Base-by-base conservation (phyloP, 2,888 invertebrate genomes). In the Cordylochernes scorpioides region DNA sequence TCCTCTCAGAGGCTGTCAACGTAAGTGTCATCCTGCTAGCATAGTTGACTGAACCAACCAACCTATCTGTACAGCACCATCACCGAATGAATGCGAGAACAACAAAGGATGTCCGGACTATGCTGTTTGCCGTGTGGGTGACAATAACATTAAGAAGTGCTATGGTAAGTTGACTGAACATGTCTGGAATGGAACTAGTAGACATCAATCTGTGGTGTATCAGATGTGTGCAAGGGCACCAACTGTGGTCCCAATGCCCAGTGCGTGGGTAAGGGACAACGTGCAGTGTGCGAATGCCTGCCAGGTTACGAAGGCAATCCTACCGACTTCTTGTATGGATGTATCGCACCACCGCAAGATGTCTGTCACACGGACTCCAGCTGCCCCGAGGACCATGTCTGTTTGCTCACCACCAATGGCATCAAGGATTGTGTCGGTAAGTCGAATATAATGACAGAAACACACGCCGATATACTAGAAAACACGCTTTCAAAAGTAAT, bases 211-310 rank as follows among this genome's bases (percentile, higher is more conserved):
- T 33, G 7, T 28, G 3, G 5, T 16, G 8, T 35, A 15, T 9
- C 17, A 36, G 44, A 44, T 35, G 43, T 45, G 8, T 45, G 45
- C 21, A 40, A 41, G 21, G 38, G 37, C 2, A 43, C 41, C 12
- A 40, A 42, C 12, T 45, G 45, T 32, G 45, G 44, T 19, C 40
- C 44, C n/a, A 45, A 44, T 32, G 43, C 45, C 12, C 31, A 40
- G 16, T 45, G 45, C 19, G 30, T 36, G 34, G 72, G 75, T 0
- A 57, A 72, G 8, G 73, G 77, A 42, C 68, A 74, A 1, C 48
- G 70, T 25, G 78, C 82, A 3, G 71, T 78, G 43, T 82, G 82
- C 48, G 66, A 71, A 45, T 84, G 82, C 53, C 73, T 77, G 10
- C 62, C 69, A 22, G 77, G 78, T 18, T 75, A 67, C 48, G 55